Conservation (phyloP, 2,888 invertebrate species). For the Ophion costatus region DNA sequence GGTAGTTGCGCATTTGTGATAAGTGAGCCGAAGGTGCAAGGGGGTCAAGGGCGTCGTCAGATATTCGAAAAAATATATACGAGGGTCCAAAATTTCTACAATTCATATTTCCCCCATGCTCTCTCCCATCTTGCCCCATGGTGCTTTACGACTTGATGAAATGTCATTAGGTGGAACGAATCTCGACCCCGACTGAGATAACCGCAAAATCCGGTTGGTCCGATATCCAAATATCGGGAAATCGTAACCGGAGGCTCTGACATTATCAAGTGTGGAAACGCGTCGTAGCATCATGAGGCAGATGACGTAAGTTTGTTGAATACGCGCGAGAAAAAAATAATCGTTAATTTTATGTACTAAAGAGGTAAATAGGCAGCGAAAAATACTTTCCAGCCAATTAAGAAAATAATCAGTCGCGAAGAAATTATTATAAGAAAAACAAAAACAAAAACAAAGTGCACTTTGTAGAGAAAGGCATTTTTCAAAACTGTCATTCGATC, state of each 20-base stretch:
- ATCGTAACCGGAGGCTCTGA: neutral
- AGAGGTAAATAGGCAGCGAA: neutral
- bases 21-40: neutral
- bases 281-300: too few relatives aligned
- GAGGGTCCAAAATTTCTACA: too few relatives aligned
- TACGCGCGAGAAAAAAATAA: too few relatives aligned
- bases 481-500: too few relatives aligned
- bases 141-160: neutral
- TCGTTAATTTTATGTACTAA: too few relatives aligned
- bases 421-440: neutral
- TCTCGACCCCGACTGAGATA: neutral
- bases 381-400: neutral
- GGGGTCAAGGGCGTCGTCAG: neutral
- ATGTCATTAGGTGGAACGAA: neutral
- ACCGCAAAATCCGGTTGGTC: neutral
- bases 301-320: too few relatives aligned
- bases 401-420: neutral
- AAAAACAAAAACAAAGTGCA: neutral
- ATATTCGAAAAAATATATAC: too few relatives aligned
- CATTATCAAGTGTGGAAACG: too few relatives aligned
- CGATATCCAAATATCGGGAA: neutral
- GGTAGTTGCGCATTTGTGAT: neutral
- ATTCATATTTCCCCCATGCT: too few relatives aligned
- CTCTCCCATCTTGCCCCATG: too few relatives aligned
- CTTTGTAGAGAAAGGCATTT: too few relatives aligned